Conservation (phyloP, 2,113 vertebrate genomes). For the Diphyllodes magnificus region DNA sequence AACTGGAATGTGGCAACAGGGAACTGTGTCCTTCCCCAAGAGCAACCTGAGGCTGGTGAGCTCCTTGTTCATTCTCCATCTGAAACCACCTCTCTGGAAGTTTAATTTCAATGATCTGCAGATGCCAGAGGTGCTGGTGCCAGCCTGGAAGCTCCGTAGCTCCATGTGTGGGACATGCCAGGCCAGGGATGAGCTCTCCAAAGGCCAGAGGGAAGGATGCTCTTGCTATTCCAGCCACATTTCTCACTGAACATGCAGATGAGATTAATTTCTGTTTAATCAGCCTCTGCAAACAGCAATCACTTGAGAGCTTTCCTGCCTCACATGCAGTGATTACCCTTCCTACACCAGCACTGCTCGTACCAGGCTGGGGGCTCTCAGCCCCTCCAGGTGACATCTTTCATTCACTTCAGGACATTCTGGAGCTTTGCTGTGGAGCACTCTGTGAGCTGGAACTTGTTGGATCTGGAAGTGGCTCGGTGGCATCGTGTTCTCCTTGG, state of each 20-base stretch:
- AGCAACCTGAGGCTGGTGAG: not conserved
- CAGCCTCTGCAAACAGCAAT: conserved; percentile 63
- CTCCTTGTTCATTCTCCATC: not conserved
- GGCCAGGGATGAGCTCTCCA: not conserved
- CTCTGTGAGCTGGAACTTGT: not conserved
- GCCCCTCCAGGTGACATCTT: not conserved
- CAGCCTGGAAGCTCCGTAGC: accelerated
- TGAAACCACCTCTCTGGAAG: not conserved
- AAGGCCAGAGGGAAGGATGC: not conserved
- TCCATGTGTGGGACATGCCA: not conserved
- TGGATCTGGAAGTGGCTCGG: not conserved
- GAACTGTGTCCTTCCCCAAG: accelerated
- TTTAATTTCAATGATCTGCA: not conserved
- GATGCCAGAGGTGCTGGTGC: not conserved
- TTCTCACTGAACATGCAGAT: conserved; percentile 37
- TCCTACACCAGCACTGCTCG: not conserved
- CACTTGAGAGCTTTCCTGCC: conserved; percentile 42
- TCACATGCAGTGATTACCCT: conserved; percentile 45
- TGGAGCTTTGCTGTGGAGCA: not conserved
- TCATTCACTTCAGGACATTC: not conserved
- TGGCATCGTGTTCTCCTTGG: not conserved
- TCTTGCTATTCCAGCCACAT: conserved; percentile 38
- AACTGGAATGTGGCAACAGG: not conserved
- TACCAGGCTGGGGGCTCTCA: not conserved
- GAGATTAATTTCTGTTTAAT: conserved; percentile 64